phyloP scores from a whole-genome alignment of 2,113 vertebrate genomes.

The Monarcha castaneiventris region DNA sequence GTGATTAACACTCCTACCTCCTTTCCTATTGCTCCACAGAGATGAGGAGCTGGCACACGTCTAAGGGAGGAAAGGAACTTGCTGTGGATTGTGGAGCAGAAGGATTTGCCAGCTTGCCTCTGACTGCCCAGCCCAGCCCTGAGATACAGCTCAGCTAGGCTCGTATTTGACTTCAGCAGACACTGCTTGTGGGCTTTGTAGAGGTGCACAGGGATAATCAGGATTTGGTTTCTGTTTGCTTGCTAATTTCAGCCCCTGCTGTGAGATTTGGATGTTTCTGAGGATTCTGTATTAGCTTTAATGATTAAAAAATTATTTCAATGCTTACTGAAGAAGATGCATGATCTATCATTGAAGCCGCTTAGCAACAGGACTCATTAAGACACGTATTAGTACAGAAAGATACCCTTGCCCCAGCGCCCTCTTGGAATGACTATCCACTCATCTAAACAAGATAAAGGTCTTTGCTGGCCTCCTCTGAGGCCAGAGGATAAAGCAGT shows the following conservation, averaged over 20 bases:
- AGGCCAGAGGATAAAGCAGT: slow-evolving; percentile 48
- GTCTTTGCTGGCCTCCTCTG: slow-evolving; percentile 17
- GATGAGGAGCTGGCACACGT: background rate
- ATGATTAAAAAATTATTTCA: slow-evolving; percentile 64
- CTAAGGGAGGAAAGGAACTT: background rate
- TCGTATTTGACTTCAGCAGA: background rate
- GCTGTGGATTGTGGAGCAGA: background rate
- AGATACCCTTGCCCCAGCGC: background rate
- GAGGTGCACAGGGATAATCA: slow-evolving; percentile 44
- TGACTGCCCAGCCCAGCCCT: background rate
- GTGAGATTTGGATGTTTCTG: slow-evolving; percentile 49
- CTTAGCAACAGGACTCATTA: slow-evolving; percentile 53
- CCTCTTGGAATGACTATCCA: slow-evolving; percentile 2
- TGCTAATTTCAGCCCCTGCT: slow-evolving; percentile 48
- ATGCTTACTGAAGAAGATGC: slow-evolving; percentile 37
- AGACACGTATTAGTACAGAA: background rate
- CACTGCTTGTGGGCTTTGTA: slow-evolving; percentile 3
- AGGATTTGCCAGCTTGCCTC: background rate
- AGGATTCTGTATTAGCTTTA: slow-evolving; percentile 51
- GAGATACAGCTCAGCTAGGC: background rate
- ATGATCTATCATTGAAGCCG: slow-evolving; percentile 9
- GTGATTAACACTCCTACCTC: background rate
- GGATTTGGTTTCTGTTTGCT: slow-evolving; percentile 62
- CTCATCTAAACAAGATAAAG: slow-evolving; percentile 56
- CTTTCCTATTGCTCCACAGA: background rate